Percentiles rank a stretch among this genome's conserved stretches.
These are phyloP conservation scores for Picathartes gymnocephalus DNA, from an alignment of 2,113 vertebrate genomes.

Conservation along the genomic window DNA sequence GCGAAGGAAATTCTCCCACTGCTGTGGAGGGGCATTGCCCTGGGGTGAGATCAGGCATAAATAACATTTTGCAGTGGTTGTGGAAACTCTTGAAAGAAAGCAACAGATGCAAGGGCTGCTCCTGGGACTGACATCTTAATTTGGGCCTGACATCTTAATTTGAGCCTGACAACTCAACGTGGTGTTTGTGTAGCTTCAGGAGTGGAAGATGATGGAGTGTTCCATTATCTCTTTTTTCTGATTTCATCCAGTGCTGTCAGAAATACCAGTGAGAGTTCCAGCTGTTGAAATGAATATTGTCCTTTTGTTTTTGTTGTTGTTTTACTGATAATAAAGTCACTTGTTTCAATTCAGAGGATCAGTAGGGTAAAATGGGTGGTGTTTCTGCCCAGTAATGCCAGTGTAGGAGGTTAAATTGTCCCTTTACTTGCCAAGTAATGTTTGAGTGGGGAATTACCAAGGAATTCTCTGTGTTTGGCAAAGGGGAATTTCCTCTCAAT, in stretches of 20 bases:
- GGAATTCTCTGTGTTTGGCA: not conserved
- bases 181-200: not conserved
- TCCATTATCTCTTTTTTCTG: constrained; percentile 10
- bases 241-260: constrained; percentile 10
- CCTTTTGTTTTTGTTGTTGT: not conserved
- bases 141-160: not conserved
- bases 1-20: not conserved
- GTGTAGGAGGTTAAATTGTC: not conserved
- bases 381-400: not conserved
- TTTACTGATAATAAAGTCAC: not conserved
- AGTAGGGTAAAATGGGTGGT: not conserved
- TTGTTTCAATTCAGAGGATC: constrained; percentile 6
- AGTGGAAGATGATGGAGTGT: not conserved
- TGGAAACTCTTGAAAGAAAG: not conserved
- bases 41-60: not conserved
- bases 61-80: not conserved
- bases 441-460: not conserved
- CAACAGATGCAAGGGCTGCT: not conserved
- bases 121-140: not conserved
- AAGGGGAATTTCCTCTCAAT: not conserved
- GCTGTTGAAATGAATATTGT: not conserved
- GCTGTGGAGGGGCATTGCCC: not conserved
- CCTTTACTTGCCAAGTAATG: not conserved
- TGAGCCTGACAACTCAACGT: not conserved
- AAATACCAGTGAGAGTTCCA: not conserved